A percentile compares a stretch with the other conserved stretches of the same genome.
phyloP scores from a whole-genome alignment of 2,888 invertebrate species.

The Chymomyza caudatula region DNA sequence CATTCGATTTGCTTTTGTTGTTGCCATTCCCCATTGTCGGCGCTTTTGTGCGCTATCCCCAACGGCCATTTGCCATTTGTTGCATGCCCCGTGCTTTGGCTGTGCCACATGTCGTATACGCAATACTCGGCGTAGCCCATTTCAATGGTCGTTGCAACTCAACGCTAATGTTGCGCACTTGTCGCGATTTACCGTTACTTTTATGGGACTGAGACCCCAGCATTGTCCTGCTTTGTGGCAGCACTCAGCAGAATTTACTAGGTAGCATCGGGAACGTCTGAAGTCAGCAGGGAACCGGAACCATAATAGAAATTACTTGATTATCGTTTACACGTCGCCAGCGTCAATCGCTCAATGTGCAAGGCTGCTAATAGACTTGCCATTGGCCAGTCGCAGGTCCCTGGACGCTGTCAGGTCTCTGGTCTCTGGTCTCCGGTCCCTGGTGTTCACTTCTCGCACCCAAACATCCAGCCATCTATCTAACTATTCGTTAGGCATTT shows the following conservation, averaged over 20 bases:
- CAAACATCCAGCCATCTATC: not conserved
- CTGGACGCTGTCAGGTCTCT: no score
- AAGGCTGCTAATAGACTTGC: slow-evolving; percentile 1
- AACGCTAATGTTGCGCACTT: not conserved
- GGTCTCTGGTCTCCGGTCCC: no score
- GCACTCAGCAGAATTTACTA: no score
- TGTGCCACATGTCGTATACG: slow-evolving; percentile 61
- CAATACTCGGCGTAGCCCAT: slow-evolving; percentile 2
- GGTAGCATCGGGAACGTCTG: no score
- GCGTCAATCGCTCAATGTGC: slow-evolving; percentile 3
- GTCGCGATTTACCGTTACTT: not conserved
- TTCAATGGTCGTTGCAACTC: not conserved
- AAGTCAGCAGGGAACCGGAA: no score
- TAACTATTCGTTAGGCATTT: not conserved
- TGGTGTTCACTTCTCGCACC: no score
- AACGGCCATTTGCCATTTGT: not conserved
- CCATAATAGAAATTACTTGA: slow-evolving; percentile 71
- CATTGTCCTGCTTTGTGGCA: no score
- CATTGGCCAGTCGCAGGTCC: not conserved
- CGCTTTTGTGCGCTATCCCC: slow-evolving; percentile 34
- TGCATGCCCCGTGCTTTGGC: no score
- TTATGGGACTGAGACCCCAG: not conserved
- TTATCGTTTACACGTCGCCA: slow-evolving; percentile 72
- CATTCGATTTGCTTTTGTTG: slow-evolving; percentile 64
- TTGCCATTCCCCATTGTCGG: not conserved